Conservation (phyloP, 2,797 vertebrate species). For the Mormyrops boulengeri region DNA sequence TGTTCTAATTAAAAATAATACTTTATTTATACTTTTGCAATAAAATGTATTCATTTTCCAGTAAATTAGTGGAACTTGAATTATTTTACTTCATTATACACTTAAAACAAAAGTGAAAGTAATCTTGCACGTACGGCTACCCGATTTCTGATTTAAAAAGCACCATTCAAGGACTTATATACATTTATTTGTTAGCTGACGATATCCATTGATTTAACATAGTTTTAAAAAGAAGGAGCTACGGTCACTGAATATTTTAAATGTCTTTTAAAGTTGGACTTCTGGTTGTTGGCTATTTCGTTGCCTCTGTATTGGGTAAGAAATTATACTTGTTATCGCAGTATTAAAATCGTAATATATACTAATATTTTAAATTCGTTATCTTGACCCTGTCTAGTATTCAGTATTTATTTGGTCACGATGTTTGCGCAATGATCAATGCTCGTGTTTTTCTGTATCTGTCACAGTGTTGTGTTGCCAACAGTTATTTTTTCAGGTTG, state of each 20-base stretch:
- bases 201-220: background rate
- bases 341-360: background rate
- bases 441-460: background rate
- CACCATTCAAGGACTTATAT: background rate
- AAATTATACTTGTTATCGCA: background rate
- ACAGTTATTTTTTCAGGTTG: background rate
- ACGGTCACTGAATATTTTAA: background rate
- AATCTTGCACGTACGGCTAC: background rate
- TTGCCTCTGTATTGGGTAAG: conserved; percentile 17
- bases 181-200: background rate
- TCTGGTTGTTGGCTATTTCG: background rate
- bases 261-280: conserved; percentile 14
- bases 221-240: background rate
- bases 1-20: background rate
- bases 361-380: background rate
- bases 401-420: background rate
- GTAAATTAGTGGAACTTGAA: background rate
- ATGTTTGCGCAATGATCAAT: background rate
- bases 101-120: conserved; percentile 62
- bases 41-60: background rate
- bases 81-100: background rate
- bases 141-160: background rate
- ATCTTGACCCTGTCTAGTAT: background rate
- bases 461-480: background rate
- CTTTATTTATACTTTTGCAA: background rate